A percentile compares a stretch with the other conserved stretches of the same genome.
phyloP scores from a whole-genome alignment of 1,140 invertebrate species.

The Hesperophylax magnus region DNA sequence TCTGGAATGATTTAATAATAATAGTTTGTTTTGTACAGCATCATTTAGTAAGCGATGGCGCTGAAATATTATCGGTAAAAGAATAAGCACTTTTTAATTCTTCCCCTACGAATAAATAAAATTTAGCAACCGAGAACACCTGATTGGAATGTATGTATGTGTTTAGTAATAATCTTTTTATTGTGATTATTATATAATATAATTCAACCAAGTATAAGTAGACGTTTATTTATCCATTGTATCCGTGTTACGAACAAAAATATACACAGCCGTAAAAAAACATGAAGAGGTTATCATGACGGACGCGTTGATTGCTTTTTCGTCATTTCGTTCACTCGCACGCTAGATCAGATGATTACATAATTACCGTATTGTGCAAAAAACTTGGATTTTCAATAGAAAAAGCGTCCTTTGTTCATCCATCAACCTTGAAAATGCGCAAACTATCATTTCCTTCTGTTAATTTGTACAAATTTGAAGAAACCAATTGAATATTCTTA shows the following conservation, averaged over 20 bases:
- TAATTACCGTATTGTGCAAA: conserved; percentile 51
- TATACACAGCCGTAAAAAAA: not conserved
- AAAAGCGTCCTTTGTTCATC: conserved; percentile 50
- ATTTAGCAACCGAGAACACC: no score
- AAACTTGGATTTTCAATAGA: conserved; percentile 43
- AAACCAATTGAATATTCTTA: not conserved
- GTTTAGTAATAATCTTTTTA: no score
- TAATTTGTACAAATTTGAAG: not conserved
- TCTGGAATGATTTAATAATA: no score
- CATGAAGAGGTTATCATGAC: conserved; percentile 27
- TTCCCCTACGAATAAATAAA: no score
- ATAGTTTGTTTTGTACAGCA: no score
- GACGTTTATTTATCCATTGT: conserved; percentile 1
- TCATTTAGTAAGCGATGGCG: no score
- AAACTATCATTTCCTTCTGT: conserved; percentile 45
- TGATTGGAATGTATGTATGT: no score
- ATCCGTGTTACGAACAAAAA: not conserved
- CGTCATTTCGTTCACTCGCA: conserved; percentile 44
- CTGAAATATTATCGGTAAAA: no score
- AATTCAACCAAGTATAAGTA: no score
- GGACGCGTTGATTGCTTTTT: conserved; percentile 44
- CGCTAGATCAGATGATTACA: conserved; percentile 51
- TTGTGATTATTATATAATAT: no score
- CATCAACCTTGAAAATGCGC: conserved; percentile 40
- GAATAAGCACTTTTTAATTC: no score